Conservation (phyloP, 1,140 invertebrate species). For the Physella acuta region DNA sequence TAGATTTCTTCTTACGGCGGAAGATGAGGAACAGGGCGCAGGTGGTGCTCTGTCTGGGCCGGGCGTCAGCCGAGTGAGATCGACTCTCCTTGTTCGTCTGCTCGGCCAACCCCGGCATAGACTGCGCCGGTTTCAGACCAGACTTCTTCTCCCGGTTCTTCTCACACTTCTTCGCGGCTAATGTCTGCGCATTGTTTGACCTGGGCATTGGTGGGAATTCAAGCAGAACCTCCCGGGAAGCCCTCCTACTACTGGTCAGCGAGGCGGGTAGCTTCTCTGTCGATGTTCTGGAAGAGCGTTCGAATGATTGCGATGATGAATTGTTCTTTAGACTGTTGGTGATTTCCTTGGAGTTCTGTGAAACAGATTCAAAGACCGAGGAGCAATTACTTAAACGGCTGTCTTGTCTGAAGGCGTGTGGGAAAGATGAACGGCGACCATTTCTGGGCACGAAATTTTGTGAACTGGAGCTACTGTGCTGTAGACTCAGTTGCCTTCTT, state of each 20-base stretch:
- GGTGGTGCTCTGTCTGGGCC: background rate
- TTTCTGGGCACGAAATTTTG: background rate
- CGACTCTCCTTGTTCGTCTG: background rate
- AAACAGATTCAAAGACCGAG: background rate
- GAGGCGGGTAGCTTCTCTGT: background rate
- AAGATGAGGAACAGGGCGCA: conserved; percentile 1
- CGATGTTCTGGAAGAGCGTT: background rate
- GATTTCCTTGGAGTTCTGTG: background rate
- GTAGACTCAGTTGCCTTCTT: background rate
- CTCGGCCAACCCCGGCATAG: background rate
- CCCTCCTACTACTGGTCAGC: background rate
- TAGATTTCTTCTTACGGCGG: conserved; percentile 1
- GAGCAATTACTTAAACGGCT: background rate
- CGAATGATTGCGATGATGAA: background rate
- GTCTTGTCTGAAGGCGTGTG: background rate
- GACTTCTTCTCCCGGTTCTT: background rate
- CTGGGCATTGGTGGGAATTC: background rate
- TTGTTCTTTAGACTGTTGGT: background rate
- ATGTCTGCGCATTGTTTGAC: background rate
- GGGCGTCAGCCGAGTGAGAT: background rate
- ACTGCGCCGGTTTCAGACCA: background rate
- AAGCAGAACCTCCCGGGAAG: background rate
- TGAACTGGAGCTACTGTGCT: background rate
- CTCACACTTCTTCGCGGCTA: background rate
- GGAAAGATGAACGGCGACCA: background rate